Base-by-base conservation (phyloP, 2,113 vertebrate genomes). In the Ammospiza caudacuta region DNA sequence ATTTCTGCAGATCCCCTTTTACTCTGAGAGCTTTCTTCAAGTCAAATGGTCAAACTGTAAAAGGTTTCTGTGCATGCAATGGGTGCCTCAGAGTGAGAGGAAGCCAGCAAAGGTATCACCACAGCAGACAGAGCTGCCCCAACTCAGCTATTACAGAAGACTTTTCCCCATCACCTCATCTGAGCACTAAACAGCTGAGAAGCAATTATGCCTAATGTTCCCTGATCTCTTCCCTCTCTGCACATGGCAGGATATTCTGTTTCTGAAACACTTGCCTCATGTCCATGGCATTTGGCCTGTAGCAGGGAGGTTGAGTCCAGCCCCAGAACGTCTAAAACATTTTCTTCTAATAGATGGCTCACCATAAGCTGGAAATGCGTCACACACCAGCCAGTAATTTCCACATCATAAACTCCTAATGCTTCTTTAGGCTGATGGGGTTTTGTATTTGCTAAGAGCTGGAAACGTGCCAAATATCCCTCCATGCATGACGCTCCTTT, bases 381-480 rank as follows among this genome's bases (percentile, higher is more conserved):
- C 97, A 97, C 31, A 6, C 88, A 94, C 92, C 94, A 97, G 95
- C 87, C 97, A 96, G 94, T 98, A 97, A 97, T 98, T 98, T 98
- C 97, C 97, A 97, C 97, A 97, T 96, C 97, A 97, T 98, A 97
- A 98, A 98, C 96, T 97, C 95, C 95, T 96, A 98, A 98, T 96
- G 97, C 94, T 97, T 96, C 95, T 97, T 97, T 95, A 95, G 97
- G 96, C 90, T 97, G 96, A 97, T 95, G 80, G 96, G 67, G 62
- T 79, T 98, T 96, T 92, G 82, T 91, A 57, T 96, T 97, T 97
- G 87, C 96, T 91, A 79, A 93, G 94, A 39, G 93, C n/a, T 55
- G 96, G 97, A 97, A 92, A 95, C 33, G 31, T 68, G 94, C 95
- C 95, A 97, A 95, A 86, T 83, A 94, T 92, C 93, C 87, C 86